These are phyloP conservation scores for Thalassophryne amazonica DNA, from an alignment of 2,797 vertebrate genomes.

Conservation along the genomic window DNA sequence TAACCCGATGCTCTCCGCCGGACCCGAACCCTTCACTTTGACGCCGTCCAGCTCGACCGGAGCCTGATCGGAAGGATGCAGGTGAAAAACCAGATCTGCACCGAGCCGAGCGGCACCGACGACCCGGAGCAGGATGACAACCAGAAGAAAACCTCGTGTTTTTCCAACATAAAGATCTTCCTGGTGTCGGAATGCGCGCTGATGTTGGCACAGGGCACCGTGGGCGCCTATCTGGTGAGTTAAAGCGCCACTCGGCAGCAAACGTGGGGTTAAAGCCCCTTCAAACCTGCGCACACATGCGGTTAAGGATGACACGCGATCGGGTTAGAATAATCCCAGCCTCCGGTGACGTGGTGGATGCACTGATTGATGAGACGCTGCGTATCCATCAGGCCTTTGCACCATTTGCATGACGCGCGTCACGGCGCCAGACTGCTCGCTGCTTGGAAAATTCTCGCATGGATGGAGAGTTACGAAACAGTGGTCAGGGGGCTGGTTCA, in stretches of 20 bases:
- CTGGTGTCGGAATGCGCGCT: conserved; percentile 91
- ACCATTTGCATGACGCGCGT: conserved; percentile 54
- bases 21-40: conserved; percentile 58
- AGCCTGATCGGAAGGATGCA: conserved; percentile 79
- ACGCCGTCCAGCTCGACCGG: conserved; percentile 61
- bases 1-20: conserved; percentile 67
- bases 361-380: conserved; percentile 56
- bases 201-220: conserved; percentile 89
- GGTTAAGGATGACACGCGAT: conserved; percentile 26
- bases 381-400: conserved; percentile 61
- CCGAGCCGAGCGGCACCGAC: conserved; percentile 73
- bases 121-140: conserved; percentile 84
- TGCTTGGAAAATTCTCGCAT: conserved; percentile 24
- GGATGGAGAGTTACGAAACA: conserved; percentile 43
- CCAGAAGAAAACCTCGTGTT: conserved; percentile 85
- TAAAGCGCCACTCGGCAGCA: conserved; percentile 3
- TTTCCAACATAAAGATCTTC: conserved; percentile 90
- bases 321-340: conserved; percentile 26
- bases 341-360: conserved; percentile 19
- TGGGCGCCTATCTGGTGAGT: conserved; percentile 90
- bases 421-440: conserved; percentile 43
- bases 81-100: conserved; percentile 79
- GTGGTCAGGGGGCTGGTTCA: conserved; percentile 19
- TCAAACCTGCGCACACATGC: conserved; percentile 29
- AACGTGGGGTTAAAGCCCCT: conserved; percentile 35